Evolutionary conservation across 2,113 vertebrate genomes (phyloP), one percentile per base, ranked within the genome.

Genomic region (Erythrolamprus reginae): DNA sequence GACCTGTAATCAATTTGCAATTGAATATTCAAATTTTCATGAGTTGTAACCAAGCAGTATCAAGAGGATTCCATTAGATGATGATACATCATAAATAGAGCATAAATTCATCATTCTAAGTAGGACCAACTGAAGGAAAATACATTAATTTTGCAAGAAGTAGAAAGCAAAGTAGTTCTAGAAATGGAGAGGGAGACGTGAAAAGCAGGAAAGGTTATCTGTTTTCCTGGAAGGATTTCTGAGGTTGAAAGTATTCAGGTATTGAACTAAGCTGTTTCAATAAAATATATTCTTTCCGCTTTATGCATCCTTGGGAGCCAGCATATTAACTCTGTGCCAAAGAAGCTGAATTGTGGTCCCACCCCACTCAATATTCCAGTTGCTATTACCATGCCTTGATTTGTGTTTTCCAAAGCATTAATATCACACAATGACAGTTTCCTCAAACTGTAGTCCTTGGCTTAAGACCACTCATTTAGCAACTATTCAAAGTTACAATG

Each of bases 201-300:
- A 21, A 42, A 7, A 58, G 5, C 53, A 52, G 2, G 61, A 55
- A 82, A 90, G 61, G 50, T 23, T 53, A 90, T 82, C 45, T 19
- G 0, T 77, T 87, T 87, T 77, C 51, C 15, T 45, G 84, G 84
- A 90, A 87, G 15, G n/a, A 48, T 85, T 90, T 38, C 47, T 85
- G 6, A 85, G 58, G 48, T 48, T 90, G 48, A 86, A 51, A 45
- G 3, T 86, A 51, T 53, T 86, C 84, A 86, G 28, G 50, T 82
- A 82, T n/a, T 23, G 50, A 58, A 19, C 61, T 48, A 48, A 86
- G 38, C 84, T 90, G 48, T 8, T 45, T 84, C 89, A 90, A 82
- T 90, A 87, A 90, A 87, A 90, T 51, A 53, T 33, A 52, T 48
- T 85, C 48, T 87, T 90, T 85, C 38, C 56, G 28, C 50, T 15